Conservation (phyloP, 2,113 vertebrate genomes). For the Apistogramma diplotaenia region DNA sequence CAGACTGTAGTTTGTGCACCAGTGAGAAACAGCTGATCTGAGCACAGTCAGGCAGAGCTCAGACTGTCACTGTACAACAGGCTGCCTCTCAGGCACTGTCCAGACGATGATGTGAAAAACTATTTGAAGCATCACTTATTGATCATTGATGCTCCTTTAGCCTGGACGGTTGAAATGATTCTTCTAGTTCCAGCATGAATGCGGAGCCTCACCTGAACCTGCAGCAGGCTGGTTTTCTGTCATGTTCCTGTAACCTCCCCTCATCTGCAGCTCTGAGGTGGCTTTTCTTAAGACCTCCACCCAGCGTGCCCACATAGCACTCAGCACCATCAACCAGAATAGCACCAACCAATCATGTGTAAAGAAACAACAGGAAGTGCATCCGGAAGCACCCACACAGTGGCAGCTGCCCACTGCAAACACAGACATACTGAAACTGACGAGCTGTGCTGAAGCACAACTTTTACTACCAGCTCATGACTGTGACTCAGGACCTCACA, state of each 20-base stretch:
- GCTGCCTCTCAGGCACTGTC: too few relatives aligned
- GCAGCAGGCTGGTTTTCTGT: background rate
- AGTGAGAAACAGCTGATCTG: too few relatives aligned
- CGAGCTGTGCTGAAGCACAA: background rate
- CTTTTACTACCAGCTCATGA: background rate
- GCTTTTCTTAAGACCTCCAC: background rate
- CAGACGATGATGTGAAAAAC: too few relatives aligned
- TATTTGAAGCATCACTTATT: too few relatives aligned
- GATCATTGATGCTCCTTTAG: too few relatives aligned
- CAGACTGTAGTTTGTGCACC: too few relatives aligned
- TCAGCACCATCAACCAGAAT: slow-evolving; percentile 19
- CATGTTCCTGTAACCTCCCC: background rate
- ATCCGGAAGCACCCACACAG: slow-evolving; percentile 48
- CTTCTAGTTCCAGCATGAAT: too few relatives aligned
- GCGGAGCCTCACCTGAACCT: background rate
- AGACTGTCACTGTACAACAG: too few relatives aligned
- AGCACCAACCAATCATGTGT: slow-evolving; percentile 44
- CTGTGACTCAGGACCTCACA: background rate
- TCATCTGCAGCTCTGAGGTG: background rate
- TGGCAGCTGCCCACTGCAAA: slow-evolving; percentile 14
- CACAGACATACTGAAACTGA: background rate
- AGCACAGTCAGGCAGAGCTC: too few relatives aligned
- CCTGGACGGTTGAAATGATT: too few relatives aligned
- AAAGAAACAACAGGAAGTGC: slow-evolving; percentile 57
- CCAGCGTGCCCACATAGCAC: background rate